Percentiles rank a stretch among this genome's conserved stretches.
These are phyloP conservation scores for Cyphomyrmex costatus DNA, from an alignment of 1,140 invertebrate genomes.

Conservation along the genomic window DNA sequence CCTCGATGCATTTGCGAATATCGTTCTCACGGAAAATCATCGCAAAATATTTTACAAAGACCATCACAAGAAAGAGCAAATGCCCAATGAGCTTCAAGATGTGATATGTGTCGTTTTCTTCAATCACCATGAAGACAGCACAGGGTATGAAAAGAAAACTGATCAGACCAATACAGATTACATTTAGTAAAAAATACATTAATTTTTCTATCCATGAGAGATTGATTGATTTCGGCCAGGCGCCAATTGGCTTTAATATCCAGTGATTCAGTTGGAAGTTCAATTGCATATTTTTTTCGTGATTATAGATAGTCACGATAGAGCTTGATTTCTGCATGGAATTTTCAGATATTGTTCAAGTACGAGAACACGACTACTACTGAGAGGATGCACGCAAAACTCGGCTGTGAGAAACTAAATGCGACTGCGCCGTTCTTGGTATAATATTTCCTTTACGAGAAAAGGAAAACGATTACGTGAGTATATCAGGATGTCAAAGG, in stretches of 20 bases:
- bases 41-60: too few species aligned
- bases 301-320: neutral
- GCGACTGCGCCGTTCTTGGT: neutral
- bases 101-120: constrained; percentile 70
- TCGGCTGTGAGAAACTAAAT: neutral
- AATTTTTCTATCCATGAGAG: neutral
- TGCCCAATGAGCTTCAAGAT: constrained; percentile 78
- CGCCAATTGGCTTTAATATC: constrained; percentile 68
- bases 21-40: too few species aligned
- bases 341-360: neutral
- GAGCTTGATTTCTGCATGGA: neutral
- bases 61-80: constrained; percentile 68
- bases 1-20: too few species aligned
- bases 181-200: neutral
- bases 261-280: constrained; percentile 63
- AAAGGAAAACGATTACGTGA: neutral
- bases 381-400: neutral
- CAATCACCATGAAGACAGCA: constrained; percentile 43
- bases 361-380: neutral
- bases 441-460: neutral
- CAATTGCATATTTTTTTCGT: neutral
- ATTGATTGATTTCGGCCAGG: constrained; percentile 41
- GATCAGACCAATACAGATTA: constrained; percentile 38
- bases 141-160: constrained; percentile 51
- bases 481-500: neutral